Percentiles rank a stretch among this genome's conserved stretches.
Conservation (phyloP, 2,797 vertebrate genomes). For the Coilia nasus region DNA sequence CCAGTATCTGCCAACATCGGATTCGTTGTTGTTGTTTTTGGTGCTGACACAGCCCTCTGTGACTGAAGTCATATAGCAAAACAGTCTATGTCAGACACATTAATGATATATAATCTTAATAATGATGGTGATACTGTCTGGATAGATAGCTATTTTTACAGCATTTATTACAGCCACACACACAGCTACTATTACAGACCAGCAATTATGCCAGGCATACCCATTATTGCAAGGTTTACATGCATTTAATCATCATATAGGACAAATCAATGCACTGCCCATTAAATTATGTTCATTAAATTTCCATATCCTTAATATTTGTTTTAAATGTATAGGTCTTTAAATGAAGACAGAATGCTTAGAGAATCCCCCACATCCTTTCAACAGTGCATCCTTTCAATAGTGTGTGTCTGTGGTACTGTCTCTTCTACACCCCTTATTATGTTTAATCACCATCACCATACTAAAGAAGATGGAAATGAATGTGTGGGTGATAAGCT, state of each 20-base stretch:
- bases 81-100: background rate
- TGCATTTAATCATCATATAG: background rate
- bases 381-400: background rate
- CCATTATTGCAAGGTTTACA: background rate
- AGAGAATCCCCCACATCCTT: background rate
- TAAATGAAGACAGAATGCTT: background rate
- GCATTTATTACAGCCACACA: background rate
- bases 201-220: background rate
- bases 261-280: background rate
- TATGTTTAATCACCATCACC: background rate
- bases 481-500: background rate
- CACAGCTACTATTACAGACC: background rate
- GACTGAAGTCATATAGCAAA: background rate
- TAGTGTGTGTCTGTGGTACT: background rate
- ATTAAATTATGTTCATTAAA: conserved; percentile 7
- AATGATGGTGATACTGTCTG: background rate
- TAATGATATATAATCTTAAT: background rate
- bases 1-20: background rate
- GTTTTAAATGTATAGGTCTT: background rate
- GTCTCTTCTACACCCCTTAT: background rate
- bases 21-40: background rate
- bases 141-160: background rate
- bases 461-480: background rate
- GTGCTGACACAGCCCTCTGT: background rate
- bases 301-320: background rate